Evolutionary conservation across 1,140 invertebrate genomes (phyloP), one percentile per base, ranked within the genome.

Genomic region (Bombus soroeensis): DNA sequence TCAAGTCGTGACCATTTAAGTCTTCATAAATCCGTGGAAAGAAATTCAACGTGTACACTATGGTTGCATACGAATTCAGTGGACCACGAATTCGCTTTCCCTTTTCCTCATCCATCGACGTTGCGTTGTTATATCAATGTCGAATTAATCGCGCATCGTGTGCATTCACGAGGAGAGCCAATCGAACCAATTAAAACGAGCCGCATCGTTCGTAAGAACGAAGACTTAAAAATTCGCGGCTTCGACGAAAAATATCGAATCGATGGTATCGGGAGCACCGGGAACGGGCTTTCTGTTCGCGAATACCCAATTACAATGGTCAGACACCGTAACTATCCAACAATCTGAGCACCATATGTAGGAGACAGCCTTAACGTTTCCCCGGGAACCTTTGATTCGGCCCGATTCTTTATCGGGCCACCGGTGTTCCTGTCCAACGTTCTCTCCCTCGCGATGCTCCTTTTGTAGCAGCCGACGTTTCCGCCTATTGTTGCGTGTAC

Each of bases 271-370:
- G 32, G 39, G 3, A 28, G 5, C 47, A 34, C 39, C 62, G 32
- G 59, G 71, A 57, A 53, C 47, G 47, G 47, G 28, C 62, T 39
- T 83, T 53, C 82, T 75, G 53, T 82, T 18, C 80, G 80, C 74
- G 85, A 73, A 81, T 77, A 81, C 81, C 80, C 88, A 91, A 91
- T 87, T 84, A 86, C 91, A 93, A 93, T 92, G 92, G 91, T 88
- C 92, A 94, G 88, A 79, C 87, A 90, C 83, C 93, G 92, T 93
- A 93, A 93, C 93, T 93, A 94, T 93, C 93, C 84, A 81, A 32
- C 76, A 71, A 91, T 91, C 91, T 86, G 62, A 62, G 72, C 79
- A 86, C 81, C 89, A 82, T 91, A 84, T 85, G 89, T 78, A 81
- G 82, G 75, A 87, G 88, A 91, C 88, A 78, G 81, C 81, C 85